Evolutionary conservation across 1,140 invertebrate genomes (phyloP), one percentile per base, ranked within the genome.

Genomic region (Epicauta chinensis): DNA sequence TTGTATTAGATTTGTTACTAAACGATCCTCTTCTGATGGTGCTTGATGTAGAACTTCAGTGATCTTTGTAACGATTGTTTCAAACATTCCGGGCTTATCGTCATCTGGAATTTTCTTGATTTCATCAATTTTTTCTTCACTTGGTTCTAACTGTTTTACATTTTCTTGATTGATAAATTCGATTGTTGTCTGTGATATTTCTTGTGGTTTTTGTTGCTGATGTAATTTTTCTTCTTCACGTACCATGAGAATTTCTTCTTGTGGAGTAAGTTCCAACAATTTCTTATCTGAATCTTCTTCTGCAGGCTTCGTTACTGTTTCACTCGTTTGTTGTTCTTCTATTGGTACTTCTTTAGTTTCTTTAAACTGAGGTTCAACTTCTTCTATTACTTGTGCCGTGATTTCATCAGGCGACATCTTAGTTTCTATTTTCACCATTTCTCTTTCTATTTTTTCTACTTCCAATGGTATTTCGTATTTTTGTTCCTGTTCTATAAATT

Each of bases 1-100:
- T 2, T 70, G 64, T 34, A 62, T 60, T 43, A 77, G 60, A 69
- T 77, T 76, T 2, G 43, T 32, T 15, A 30, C n/a, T 30, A 39
- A 40, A 3, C 42, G 56, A 48, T 60, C 52, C 39, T 57, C 43
- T 46, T 56, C 62, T 53, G 64, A 46, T 14, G 32, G 32, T 34
- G 3, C 7, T 32, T 36, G 49, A 11, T 39, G 51, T 37, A 61
- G 55, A 40, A 60, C 62, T 32, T 63, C 58, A 16, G 61, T 47
- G 6, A 62, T 63, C 51, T 63, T 66, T 7, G 58, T 53, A 4
- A 60, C 55, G n/a, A 66, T 58, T 14, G 58, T 55, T 32, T 53
- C 55, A 29, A 67, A 60, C n/a, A 65, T 50, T 11, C 61, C 55
- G 0, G 60, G 51, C 44, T 54, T 49, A 12, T 55, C 57, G 34